These are phyloP conservation scores for Cervus canadensis DNA, from an alignment of 2,113 vertebrate genomes.

Conservation along the genomic window DNA sequence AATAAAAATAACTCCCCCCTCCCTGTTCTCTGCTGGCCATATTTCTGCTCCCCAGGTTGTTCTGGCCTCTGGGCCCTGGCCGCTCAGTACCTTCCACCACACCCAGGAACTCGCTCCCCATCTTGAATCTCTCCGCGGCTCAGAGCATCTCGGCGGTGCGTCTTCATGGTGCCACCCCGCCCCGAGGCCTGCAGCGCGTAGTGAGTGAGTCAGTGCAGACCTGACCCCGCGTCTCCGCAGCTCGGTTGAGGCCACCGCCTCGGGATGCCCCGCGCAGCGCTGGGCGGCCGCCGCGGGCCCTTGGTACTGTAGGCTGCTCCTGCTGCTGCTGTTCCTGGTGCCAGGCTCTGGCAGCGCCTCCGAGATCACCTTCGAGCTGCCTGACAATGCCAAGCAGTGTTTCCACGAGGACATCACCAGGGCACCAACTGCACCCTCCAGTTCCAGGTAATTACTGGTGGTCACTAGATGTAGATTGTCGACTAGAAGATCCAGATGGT, in stretches of 20 bases:
- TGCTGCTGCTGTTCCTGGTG: constrained; percentile 72
- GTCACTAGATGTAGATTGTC: constrained; percentile 99
- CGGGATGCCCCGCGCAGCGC: constrained; percentile 1
- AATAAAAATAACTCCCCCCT: background rate
- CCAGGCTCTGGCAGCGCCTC: constrained; percentile 81
- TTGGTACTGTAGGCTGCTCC: constrained; percentile 48
- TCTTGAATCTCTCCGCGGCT: background rate
- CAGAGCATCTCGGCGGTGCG: background rate
- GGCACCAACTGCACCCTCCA: constrained; percentile 96
- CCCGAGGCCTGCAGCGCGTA: background rate
- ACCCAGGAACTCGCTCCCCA: accelerated
- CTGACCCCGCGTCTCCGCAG: background rate
- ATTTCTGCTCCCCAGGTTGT: accelerated
- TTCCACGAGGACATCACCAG: constrained; percentile 95
- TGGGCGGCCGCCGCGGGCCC: background rate
- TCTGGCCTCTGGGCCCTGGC: accelerated
- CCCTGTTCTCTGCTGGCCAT: accelerated
- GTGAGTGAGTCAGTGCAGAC: background rate
- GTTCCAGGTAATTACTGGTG: constrained; percentile 98
- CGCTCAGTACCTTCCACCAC: accelerated
- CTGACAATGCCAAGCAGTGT: constrained; percentile 97
- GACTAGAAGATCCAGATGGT: constrained; percentile 92
- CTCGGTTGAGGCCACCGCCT: background rate
- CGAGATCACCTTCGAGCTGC: constrained; percentile 96
- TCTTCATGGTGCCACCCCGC: background rate